phyloP scores from a whole-genome alignment of 2,113 vertebrate genomes.

The Peucedramus taeniatus region DNA sequence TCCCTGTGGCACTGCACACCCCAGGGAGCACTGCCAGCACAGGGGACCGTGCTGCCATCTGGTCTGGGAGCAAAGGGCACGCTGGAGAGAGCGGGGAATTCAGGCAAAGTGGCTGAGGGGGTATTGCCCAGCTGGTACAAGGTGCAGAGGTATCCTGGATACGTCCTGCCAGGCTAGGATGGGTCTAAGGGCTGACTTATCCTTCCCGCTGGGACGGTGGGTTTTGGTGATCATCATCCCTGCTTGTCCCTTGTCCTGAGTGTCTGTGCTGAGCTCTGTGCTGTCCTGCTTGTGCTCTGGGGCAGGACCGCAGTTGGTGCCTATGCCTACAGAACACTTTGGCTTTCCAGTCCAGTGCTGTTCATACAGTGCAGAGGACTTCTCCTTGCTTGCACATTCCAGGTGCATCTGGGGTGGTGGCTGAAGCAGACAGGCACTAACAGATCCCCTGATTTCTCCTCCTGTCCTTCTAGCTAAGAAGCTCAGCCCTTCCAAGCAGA shows the following conservation, averaged over 20 bases:
- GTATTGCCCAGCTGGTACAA: not conserved
- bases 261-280: not conserved
- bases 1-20: not conserved
- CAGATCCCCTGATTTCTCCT: not conserved
- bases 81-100: not conserved
- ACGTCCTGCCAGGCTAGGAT: not conserved
- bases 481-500: not conserved
- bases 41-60: not conserved
- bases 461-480: not conserved
- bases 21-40: not conserved
- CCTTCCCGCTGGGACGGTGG: not conserved
- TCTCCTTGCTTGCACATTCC: not conserved
- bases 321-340: not conserved
- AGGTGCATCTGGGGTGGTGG: not conserved
- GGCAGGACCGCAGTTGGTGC: not conserved
- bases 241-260: not conserved
- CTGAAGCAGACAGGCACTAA: not conserved
- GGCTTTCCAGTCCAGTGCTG: not conserved
- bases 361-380: not conserved
- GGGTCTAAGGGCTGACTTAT: not conserved
- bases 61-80: not conserved
- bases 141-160: not conserved
- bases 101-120: not conserved
- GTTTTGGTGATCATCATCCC: not conserved
- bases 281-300: not conserved